phyloP scores from a whole-genome alignment of 2,888 invertebrate genomes.

The Fragum whitleyi region DNA sequence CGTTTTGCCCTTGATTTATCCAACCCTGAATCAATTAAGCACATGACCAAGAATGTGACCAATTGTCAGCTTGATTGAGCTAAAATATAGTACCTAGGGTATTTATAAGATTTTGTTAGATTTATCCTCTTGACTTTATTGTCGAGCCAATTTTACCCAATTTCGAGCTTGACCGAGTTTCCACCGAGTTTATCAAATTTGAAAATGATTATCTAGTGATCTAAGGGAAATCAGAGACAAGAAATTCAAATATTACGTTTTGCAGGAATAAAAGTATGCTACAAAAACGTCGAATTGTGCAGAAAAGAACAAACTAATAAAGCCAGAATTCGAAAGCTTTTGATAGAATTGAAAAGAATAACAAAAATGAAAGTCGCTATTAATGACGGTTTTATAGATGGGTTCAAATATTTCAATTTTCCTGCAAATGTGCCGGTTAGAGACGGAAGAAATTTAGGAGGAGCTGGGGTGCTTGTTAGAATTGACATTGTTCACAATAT shows the following conservation, averaged over 20 bases:
- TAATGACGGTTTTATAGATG: neutral
- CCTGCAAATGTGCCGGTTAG: neutral
- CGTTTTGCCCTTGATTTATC: no score
- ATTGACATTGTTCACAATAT: neutral
- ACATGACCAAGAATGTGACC: no score
- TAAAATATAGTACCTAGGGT: no score
- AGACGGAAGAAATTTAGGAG: conserved; percentile 7
- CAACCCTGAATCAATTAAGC: no score
- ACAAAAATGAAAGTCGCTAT: neutral
- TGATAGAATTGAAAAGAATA: no score
- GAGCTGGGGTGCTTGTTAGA: neutral
- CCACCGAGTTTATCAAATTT: no score
- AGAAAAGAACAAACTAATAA: neutral
- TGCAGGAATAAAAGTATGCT: neutral
- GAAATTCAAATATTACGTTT: neutral
- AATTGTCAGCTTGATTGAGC: no score
- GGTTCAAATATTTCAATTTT: neutral
- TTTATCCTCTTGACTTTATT: no score
- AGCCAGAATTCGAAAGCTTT: neutral
- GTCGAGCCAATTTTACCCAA: no score
- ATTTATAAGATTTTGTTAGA: no score
- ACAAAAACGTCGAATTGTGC: neutral
- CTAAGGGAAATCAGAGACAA: neutral
- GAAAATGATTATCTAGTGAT: neutral
- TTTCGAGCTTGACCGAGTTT: no score